Base-by-base conservation (phyloP, 2,113 vertebrate species). In the Leucosticte australis region DNA sequence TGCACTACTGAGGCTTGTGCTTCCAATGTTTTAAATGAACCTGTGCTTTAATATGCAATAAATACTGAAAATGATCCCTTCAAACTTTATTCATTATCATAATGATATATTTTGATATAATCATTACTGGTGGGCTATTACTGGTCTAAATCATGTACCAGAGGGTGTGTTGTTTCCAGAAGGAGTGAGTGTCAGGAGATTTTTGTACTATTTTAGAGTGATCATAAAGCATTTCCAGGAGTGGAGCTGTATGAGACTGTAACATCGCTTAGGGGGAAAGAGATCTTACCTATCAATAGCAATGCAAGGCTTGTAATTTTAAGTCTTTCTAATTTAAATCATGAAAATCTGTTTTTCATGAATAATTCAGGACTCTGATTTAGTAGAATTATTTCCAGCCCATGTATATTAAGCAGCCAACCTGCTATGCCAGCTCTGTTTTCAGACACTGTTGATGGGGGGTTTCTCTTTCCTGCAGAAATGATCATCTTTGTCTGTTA, bases 321-420 rank as follows among this genome's bases (percentile, higher is more conserved):
- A 94, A 89, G 73, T 89, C 95, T 95, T 96, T 94, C 90, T 92
- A 93, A 96, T 96, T 96, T 96, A 94, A 96, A 96, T 95, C 49
- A 82, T 56, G 90, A 89, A 93, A 96, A 96, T 92, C 88, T 97
- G 85, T 94, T 97, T 96, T 92, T 90, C 90, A 94, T 97, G 96
- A 94, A 96, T 95, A 97, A 97, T 97, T 96, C 90, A 93, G 46
- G 84, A 82, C 64, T 86, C 80, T 96, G 95, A 95, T 95, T 91
- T 96, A 83, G 85, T 63, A 56, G 95, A 96, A 96, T 97, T 95
- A 96, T 95, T 96, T 96, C 83, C 86, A 94, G 89, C 53, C 85
- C 77, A 64, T 95, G 92, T 97, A 95, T 96, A 95, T 96, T 96
- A 95, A 97, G 95, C 86, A 96, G 83, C 74, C 94, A 94, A 78